A percentile compares a stretch with the other conserved stretches of the same genome.
Conservation (phyloP, 92 coral and sea anemone species). For the Zoanthus sociatus region DNA sequence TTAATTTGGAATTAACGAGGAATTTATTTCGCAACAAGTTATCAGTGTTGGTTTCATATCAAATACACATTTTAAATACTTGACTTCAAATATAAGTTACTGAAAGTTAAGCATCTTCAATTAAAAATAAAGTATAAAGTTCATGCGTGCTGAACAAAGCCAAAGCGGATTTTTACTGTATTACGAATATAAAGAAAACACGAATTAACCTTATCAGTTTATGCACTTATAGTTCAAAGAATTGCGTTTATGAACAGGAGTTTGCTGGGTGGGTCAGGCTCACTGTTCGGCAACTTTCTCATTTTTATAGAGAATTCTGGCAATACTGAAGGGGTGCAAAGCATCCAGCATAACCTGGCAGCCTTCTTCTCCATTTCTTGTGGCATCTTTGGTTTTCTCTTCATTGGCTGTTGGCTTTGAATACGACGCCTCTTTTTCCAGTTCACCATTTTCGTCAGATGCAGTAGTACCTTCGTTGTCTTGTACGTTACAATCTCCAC, state of each 20-base stretch:
- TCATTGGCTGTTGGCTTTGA: neutral
- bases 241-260: neutral
- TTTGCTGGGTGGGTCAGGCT: neutral
- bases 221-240: neutral
- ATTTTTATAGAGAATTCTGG: slow-evolving; percentile 11
- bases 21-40: neutral
- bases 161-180: too few relatives aligned
- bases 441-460: neutral
- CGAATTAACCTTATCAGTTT: neutral
- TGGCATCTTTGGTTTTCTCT: neutral
- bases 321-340: slow-evolving; percentile 39
- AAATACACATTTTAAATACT: neutral
- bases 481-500: neutral
- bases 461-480: neutral
- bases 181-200: neutral
- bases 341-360: neutral
- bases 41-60: neutral
- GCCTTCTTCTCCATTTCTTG: neutral
- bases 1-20: neutral
- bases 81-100: neutral
- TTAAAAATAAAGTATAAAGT: too few relatives aligned
- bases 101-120: neutral
- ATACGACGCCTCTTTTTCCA: neutral
- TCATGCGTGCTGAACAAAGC: too few relatives aligned
- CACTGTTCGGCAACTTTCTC: neutral